Base-by-base conservation (phyloP, 2,113 vertebrate genomes). In the Morone chrysops region DNA sequence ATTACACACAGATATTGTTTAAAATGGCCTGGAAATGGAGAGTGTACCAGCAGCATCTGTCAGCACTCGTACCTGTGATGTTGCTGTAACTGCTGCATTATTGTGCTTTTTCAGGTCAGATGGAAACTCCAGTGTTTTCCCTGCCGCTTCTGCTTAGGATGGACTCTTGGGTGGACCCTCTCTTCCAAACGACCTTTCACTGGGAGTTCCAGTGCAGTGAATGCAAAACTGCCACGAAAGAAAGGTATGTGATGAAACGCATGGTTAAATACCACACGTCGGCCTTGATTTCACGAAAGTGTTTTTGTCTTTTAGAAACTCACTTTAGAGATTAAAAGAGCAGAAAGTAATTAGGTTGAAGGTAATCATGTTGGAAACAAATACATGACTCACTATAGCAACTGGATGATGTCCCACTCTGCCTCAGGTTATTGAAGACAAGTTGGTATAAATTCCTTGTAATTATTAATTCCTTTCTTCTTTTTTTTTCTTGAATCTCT, bases 101-200 rank as follows among this genome's bases (percentile, higher is more conserved):
- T n/a, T 86, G 50, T 72, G 79, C 56, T 85, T 84, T 31, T 85
- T 43, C 94, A 99, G 98, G 97, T 90, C 75, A 94, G 41, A 74
- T 75, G 79, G 97, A 99, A 70, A 97, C 94, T 18, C 97, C 97
- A 0, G 96, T 98, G 4, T 98, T 97, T 86, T 97, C 97, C 4
- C 82, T 99, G 86, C 97, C 97, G 4, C 87, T 96, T 8, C 94
- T 99, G 14, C 93, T 98, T 2, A 18, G 53, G 18, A 79, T 87
- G 57, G 97, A 99, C 87, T 88, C 93, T 0, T 91, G 91, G 68
- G 84, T 90, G 43, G 95, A 97, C 88, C 88, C 91, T n/a, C 88
- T 97, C 1, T 99, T 98, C 85, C 86, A 94, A 53, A 93, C 95
- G 9, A 93, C 95, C 0, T 97, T 96, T 90, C 92, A 88, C 0